Percentiles rank a stretch among this genome's conserved stretches.
Evolutionary conservation across 2,888 invertebrate genomes (phyloP).

Genomic region (Trachelus troglodyta): DNA sequence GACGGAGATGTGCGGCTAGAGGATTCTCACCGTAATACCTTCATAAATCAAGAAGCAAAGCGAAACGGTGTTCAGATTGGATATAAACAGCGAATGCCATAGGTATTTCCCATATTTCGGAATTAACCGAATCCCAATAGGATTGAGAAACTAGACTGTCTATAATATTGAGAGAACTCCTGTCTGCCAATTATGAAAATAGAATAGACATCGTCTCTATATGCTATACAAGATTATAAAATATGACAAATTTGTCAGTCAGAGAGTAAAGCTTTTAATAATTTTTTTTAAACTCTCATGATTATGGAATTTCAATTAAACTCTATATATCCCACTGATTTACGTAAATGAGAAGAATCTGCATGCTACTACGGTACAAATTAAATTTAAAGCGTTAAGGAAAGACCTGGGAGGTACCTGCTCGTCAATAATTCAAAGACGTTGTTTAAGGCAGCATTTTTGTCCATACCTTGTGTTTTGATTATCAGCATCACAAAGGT

Average conservation of each 20-base stretch:
- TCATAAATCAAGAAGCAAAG: background rate
- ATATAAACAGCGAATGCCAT: background rate
- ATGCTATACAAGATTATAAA: background rate
- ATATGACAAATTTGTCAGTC: background rate
- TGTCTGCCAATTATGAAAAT: background rate
- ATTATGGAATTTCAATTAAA: background rate
- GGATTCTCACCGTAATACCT: background rate
- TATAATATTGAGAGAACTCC: background rate
- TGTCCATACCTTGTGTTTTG: conserved; percentile 8
- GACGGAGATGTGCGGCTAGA: background rate
- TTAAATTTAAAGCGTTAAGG: background rate
- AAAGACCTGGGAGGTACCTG: background rate
- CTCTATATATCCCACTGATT: background rate
- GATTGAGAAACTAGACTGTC: background rate
- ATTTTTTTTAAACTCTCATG: background rate
- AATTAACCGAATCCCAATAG: background rate
- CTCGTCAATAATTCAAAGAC: background rate
- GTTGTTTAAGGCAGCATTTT: conserved; percentile 4
- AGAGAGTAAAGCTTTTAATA: background rate
- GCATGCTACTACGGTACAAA: background rate
- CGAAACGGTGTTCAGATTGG: background rate
- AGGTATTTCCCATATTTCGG: background rate
- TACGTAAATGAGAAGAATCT: background rate
- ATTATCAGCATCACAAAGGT: conserved; percentile 15
- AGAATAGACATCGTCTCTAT: background rate